Percentiles rank a stretch among this genome's conserved stretches.
Evolutionary conservation across 2,113 vertebrate genomes (phyloP).

Genomic region (Podocnemis expansa): DNA sequence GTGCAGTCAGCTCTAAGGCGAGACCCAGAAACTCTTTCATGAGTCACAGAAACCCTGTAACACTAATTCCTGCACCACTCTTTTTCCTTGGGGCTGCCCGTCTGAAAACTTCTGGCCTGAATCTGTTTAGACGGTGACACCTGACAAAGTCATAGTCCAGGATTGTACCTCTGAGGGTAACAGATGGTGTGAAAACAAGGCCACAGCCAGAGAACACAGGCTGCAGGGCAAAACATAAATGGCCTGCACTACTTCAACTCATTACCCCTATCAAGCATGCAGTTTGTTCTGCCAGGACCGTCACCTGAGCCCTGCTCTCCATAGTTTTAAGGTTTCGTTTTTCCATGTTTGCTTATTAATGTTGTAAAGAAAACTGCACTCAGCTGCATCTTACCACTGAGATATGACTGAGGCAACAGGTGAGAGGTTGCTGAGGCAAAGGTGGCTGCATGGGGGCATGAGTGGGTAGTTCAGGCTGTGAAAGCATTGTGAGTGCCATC

Average conservation of each 20-base stretch:
- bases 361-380: neutral
- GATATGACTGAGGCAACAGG: neutral
- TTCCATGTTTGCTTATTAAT: neutral
- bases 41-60: accelerated
- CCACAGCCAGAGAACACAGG: neutral
- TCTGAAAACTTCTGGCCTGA: neutral
- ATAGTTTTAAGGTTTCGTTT: neutral
- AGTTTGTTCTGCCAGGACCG: neutral
- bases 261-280: too few relatives aligned
- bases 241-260: neutral
- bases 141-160: too few relatives aligned
- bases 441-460: neutral
- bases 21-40: neutral
- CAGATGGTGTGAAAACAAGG: neutral
- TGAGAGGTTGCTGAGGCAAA: neutral
- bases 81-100: accelerated
- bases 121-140: neutral
- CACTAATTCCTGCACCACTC: neutral
- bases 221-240: neutral
- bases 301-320: neutral
- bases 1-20: neutral
- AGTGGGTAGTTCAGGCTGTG: neutral
- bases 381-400: neutral
- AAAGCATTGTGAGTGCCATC: neutral
- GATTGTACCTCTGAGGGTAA: accelerated